These are phyloP conservation scores for Ursus arctos DNA, from an alignment of 2,113 vertebrate species.

Conservation along the genomic window DNA sequence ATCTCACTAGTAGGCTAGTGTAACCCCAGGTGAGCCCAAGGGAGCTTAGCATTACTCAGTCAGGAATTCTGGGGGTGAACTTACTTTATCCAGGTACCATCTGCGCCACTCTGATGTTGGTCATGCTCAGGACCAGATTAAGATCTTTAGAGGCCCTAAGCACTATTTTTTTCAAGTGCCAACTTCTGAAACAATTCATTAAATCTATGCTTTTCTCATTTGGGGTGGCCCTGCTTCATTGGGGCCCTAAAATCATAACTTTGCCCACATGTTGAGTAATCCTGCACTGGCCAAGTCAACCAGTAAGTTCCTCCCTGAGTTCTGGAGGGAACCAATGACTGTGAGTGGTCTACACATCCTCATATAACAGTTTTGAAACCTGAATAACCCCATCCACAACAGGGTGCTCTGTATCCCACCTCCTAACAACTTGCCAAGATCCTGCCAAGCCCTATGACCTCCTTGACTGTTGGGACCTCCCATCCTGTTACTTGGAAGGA, in stretches of 20 bases:
- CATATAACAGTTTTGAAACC: constrained; percentile 19
- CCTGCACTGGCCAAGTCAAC: not conserved
- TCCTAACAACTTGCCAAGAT: constrained; percentile 6
- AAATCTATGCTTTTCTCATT: constrained; percentile 51
- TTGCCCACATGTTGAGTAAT: not conserved
- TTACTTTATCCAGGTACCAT: not conserved
- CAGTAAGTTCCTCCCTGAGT: not conserved
- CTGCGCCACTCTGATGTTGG: not conserved
- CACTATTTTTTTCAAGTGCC: not conserved
- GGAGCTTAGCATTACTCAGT: not conserved
- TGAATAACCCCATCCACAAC: not conserved
- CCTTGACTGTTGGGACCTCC: not conserved
- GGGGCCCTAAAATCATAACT: not conserved
- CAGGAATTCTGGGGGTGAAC: not conserved
- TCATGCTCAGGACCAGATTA: constrained; percentile 4
- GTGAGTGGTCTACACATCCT: not conserved
- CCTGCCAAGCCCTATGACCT: not conserved
- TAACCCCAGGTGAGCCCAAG: not conserved
- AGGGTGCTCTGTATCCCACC: not conserved
- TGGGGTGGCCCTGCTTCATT: not conserved
- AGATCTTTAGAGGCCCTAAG: constrained; percentile 13
- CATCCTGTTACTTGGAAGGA: constrained; percentile 52
- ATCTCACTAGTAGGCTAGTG: not conserved
- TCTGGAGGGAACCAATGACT: constrained; percentile 25
- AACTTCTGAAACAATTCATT: constrained; percentile 32